Conservation (phyloP, 92 coral and sea anemone genomes). For the Zoanthus sociatus region DNA sequence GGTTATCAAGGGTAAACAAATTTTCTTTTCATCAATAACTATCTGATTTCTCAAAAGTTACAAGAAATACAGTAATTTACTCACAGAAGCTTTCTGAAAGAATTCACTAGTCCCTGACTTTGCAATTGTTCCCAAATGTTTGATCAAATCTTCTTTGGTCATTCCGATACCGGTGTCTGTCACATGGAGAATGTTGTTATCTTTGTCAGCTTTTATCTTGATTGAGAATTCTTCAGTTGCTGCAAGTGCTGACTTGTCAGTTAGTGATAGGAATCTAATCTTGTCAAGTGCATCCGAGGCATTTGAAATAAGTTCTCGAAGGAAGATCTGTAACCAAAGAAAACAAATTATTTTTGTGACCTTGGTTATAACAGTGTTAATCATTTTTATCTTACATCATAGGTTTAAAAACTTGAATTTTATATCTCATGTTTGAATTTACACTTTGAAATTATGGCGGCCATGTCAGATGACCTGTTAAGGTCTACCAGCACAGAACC, state of each 20-base stretch:
- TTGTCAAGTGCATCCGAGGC: slow-evolving; percentile 98
- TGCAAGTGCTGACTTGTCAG: slow-evolving; percentile 86
- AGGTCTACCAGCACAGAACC: no score
- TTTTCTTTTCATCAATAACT: no score
- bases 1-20: no score
- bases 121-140: slow-evolving; percentile 97
- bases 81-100: slow-evolving; percentile 86
- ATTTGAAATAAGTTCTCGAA: slow-evolving; percentile 97
- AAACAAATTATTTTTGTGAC: background rate
- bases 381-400: background rate
- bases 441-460: no score
- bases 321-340: slow-evolving; percentile 80
- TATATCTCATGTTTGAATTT: no score
- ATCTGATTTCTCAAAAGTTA: background rate
- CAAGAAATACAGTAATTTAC: background rate
- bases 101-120: slow-evolving; percentile 99
- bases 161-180: slow-evolving; percentile 99
- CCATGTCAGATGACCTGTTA: no score
- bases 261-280: slow-evolving; percentile 92
- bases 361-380: background rate
- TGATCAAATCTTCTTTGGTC: slow-evolving; percentile 95
- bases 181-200: slow-evolving; percentile 95
- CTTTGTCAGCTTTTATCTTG: slow-evolving; percentile 98
- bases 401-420: no score
- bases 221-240: slow-evolving; percentile 94